phyloP scores from a whole-genome alignment of 2,113 vertebrate species.

The Elachura formosa region DNA sequence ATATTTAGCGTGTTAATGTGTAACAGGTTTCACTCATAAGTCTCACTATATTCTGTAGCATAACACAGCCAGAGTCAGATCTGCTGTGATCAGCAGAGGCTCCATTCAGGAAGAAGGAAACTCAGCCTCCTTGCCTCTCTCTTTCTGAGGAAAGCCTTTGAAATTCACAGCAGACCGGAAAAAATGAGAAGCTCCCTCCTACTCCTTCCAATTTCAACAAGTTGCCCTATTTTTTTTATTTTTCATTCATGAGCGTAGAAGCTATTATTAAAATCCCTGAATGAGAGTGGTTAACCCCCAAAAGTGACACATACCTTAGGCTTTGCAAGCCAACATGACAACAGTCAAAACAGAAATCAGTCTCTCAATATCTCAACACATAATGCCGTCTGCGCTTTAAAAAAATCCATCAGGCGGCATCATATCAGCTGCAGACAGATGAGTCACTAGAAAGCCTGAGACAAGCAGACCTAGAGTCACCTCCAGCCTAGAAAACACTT shows the following conservation, averaged over 20 bases:
- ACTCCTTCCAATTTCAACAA: conserved; percentile 13
- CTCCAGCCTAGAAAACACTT: conserved; percentile 43
- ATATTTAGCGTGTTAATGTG: neutral
- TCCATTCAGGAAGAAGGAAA: neutral
- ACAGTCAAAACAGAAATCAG: conserved; percentile 41
- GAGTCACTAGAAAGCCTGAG: conserved; percentile 52
- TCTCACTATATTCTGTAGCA: neutral
- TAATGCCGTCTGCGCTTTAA: neutral
- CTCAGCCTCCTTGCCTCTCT: neutral
- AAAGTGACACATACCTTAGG: neutral
- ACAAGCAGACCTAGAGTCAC: conserved; percentile 48
- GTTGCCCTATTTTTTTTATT: neutral
- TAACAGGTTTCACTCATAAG: conserved; percentile 30
- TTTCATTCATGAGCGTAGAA: neutral
- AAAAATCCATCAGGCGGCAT: neutral
- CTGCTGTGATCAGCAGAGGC: neutral
- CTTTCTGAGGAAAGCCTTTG: conserved; percentile 12
- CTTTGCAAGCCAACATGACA: conserved; percentile 29
- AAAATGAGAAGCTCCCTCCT: neutral
- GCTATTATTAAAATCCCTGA: conserved; percentile 53
- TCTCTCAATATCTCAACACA: neutral
- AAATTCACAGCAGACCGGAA: neutral
- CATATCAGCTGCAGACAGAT: conserved; percentile 48
- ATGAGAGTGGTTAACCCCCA: neutral
- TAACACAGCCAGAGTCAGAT: neutral